Base-by-base conservation (phyloP, 2,888 invertebrate genomes). In the Pollenia angustigena region DNA sequence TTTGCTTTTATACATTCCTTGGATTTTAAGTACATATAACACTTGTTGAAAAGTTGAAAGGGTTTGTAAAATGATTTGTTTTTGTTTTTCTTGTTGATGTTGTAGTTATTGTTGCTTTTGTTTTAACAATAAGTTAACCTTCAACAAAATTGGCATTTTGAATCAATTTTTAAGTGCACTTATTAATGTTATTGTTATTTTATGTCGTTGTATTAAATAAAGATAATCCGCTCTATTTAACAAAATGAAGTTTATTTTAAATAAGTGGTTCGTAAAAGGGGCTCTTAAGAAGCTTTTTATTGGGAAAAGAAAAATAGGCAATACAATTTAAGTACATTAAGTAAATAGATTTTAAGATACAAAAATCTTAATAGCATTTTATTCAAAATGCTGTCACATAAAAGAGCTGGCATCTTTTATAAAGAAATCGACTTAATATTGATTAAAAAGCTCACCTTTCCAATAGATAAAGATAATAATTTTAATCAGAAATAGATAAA, bases 1-100 rank as follows among this genome's bases (percentile, higher is more conserved):
- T 72, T 72, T 66, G 14, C 32, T 74, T 44, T 75, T 44, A 71
- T 66, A 64, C 52, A 66, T 76, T 76, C 54, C 71, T 46, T 42
- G 64, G 71, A 64, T 71, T 83, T 72, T 71, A 23, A 23, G 23
- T 23, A 78, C 78, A 54, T 71, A 46, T 50, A 83, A 64, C 71
- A 83, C 64, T 83, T 83, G 78, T 83, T 64, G 78, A 78, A 56
- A 78, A 71, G 83, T 66, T 83, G 72, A 83, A 83, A 83, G 76
- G 83, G 71, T 82, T 82, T 54, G 54, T 54, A 62, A 64, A 76
- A 71, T 69, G 54, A 71, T 82, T 76, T 83, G 71, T 76, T 83
- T 64, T 62, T 62, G 62, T 71, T 76, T 8, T 52, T 58, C 6
- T 69, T 69, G 48, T 54, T 52, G 48, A 62, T 71, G 56, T 56